These are phyloP conservation scores for Macquaria australasica DNA, from an alignment of 2,113 vertebrate species.

Conservation along the genomic window DNA sequence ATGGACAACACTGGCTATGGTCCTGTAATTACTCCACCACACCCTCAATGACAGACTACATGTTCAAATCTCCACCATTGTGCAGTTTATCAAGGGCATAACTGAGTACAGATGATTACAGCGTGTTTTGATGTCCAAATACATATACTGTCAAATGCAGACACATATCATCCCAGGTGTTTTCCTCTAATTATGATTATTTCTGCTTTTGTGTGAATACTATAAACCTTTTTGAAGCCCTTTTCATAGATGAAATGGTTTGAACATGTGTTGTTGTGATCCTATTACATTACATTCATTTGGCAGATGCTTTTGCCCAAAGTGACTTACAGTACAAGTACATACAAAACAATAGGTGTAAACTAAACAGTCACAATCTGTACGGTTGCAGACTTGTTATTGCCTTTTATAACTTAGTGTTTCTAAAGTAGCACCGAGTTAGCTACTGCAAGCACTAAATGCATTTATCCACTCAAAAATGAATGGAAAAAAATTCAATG, in stretches of 20 bases:
- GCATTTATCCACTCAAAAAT: neutral
- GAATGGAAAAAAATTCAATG: neutral
- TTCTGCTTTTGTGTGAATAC: neutral
- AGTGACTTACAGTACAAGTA: neutral
- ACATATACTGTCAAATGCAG: neutral
- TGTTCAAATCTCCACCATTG: neutral
- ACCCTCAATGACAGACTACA: conserved; percentile 11
- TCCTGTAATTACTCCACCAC: conserved; percentile 51
- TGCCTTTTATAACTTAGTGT: neutral
- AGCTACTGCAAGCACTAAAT: neutral
- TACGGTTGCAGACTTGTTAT: neutral
- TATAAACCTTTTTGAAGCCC: neutral
- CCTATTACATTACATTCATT: neutral
- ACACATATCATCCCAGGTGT: neutral
- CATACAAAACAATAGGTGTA: neutral
- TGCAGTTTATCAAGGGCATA: conserved; percentile 14
- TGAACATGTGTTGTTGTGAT: neutral
- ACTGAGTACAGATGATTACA: neutral
- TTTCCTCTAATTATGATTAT: neutral
- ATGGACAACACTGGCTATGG: conserved; percentile 33
- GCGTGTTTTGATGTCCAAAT: neutral
- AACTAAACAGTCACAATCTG: neutral
- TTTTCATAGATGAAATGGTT: neutral
- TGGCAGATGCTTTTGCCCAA: neutral
- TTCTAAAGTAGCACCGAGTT: neutral